phyloP scores from a whole-genome alignment of 2,113 vertebrate species.

The Muntiacus muntjak region DNA sequence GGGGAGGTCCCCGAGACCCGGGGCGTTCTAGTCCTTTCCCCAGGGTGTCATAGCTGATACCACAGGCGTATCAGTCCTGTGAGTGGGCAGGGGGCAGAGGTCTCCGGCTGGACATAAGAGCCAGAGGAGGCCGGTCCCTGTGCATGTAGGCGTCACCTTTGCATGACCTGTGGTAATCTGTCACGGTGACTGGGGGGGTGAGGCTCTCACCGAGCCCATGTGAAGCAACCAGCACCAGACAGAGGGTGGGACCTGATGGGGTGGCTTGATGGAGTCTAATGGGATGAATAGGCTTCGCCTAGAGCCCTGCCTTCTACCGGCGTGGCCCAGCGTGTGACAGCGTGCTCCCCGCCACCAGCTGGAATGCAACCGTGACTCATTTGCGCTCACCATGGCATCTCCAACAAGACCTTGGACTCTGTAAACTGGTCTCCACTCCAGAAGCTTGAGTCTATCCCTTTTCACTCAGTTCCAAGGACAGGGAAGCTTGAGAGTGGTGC shows the following conservation, averaged over 20 bases:
- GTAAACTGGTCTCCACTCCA: not conserved
- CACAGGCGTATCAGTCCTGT: rapidly evolving
- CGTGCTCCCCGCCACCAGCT: not conserved
- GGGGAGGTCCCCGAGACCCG: not conserved
- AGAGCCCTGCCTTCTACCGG: not conserved
- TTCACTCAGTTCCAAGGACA: not conserved
- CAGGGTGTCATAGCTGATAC: not conserved
- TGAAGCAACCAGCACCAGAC: not conserved
- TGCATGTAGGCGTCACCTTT: not conserved
- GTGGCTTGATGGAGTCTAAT: not conserved
- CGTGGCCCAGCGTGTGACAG: not conserved
- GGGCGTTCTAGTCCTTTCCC: not conserved
- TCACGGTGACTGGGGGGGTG: not conserved
- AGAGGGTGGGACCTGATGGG: not conserved
- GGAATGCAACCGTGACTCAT: not conserved
- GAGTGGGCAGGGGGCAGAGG: not conserved
- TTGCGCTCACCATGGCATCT: not conserved
- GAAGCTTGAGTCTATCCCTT: not conserved
- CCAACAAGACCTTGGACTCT: not conserved
- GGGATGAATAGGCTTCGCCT: not conserved
- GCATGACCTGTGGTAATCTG: not conserved
- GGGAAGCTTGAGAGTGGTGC: not conserved
- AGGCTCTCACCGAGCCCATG: not conserved
- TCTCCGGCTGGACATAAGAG: not conserved
- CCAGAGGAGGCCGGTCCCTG: not conserved